These are phyloP conservation scores for Caenorhabditis sp. DNA, from an alignment of 2,888 invertebrate genomes.

Conservation along the genomic window DNA sequence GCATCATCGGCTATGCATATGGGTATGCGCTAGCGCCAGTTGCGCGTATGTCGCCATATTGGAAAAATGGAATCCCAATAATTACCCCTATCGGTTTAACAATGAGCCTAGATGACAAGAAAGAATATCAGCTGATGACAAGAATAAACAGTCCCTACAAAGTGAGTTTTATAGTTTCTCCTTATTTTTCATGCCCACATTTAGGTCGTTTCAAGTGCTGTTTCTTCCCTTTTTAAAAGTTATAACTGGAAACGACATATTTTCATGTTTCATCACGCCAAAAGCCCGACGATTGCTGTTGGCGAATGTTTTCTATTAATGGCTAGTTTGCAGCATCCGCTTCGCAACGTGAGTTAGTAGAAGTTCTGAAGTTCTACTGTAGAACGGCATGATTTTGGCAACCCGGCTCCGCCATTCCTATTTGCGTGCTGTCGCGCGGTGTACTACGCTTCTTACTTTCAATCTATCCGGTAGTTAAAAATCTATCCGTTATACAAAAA, in stretches of 20 bases:
- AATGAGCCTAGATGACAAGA: slow-evolving; percentile 85
- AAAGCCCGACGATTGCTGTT: slow-evolving; percentile 56
- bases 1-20: slow-evolving; percentile 76
- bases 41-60: slow-evolving; percentile 76
- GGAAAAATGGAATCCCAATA: slow-evolving; percentile 83
- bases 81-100: slow-evolving; percentile 88
- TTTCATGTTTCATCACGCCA: slow-evolving; percentile 73
- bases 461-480: too few relatives aligned
- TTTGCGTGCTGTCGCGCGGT: too few relatives aligned
- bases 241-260: slow-evolving; percentile 66
- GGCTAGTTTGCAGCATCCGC: slow-evolving; percentile 67
- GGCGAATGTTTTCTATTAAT: slow-evolving; percentile 77
- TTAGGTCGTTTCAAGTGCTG: slow-evolving; percentile 61
- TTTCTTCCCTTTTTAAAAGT: slow-evolving; percentile 62
- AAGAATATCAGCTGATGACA: slow-evolving; percentile 86
- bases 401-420: too few relatives aligned
- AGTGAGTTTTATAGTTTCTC: slow-evolving; percentile 41
- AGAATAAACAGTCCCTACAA: slow-evolving; percentile 88
- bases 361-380: too few relatives aligned
- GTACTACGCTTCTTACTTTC: too few relatives aligned
- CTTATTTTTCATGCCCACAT: not conserved
- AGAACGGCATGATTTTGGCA: too few relatives aligned
- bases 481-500: too few relatives aligned
- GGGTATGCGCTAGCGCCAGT: slow-evolving; percentile 77
- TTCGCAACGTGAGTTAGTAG: slow-evolving; percentile 39